Conservation (phyloP, 1,140 invertebrate genomes). For the Drosophila simulans region DNA sequence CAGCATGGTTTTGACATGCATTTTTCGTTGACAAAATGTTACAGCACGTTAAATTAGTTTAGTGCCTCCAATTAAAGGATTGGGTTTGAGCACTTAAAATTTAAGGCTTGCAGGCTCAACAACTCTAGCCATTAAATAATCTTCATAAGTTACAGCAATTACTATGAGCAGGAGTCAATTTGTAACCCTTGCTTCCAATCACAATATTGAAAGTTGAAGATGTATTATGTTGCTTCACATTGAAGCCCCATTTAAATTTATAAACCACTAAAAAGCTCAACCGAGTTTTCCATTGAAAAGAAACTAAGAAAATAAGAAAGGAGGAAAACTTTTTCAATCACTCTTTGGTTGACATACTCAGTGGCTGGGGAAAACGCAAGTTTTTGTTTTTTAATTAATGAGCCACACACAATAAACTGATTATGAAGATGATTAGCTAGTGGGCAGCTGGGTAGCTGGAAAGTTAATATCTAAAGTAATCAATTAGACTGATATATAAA, state of each 20-base stretch:
- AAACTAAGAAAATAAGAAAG: not conserved
- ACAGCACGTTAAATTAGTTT: not conserved
- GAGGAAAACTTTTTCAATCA: slow-evolving; percentile 23
- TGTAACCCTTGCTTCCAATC: not conserved
- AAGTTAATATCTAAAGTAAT: slow-evolving; percentile 4
- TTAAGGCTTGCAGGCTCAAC: not conserved
- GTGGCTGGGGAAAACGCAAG: not conserved
- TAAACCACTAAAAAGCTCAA: not conserved
- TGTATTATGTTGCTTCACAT: no score
- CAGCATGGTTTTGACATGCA: not conserved
- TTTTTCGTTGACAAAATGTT: not conserved
- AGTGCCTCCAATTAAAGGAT: not conserved
- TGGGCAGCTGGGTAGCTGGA: slow-evolving; percentile 1
- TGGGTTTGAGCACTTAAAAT: not conserved
- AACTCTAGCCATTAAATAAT: not conserved
- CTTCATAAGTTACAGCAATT: not conserved
- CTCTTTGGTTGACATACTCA: slow-evolving; percentile 1
- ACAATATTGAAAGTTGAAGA: not conserved
- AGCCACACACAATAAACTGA: slow-evolving; percentile 3
- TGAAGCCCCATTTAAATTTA: not conserved
- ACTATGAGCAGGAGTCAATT: not conserved
- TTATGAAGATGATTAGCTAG: not conserved
- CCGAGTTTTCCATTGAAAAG: not conserved
- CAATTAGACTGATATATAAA: not conserved
- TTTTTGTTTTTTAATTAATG: slow-evolving; percentile 12